Evolutionary conservation across 1,140 invertebrate genomes (phyloP).

Genomic region (Magallana angulata): DNA sequence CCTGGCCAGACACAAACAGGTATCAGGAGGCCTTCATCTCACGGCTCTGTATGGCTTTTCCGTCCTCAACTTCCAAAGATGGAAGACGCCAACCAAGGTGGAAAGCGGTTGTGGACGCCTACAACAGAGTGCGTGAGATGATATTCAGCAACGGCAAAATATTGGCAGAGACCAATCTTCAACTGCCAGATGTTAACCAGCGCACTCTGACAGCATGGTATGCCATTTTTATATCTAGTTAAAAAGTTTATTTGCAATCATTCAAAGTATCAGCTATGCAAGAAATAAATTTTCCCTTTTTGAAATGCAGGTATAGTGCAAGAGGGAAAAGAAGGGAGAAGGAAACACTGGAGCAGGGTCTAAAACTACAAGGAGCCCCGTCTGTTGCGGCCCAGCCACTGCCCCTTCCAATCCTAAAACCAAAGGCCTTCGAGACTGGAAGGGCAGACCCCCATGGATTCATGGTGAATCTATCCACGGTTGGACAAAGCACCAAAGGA

Average conservation of each 20-base stretch:
- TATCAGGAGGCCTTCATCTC: not conserved
- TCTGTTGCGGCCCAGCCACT: too few relatives aligned
- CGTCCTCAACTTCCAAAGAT: too few relatives aligned
- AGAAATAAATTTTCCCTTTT: not conserved
- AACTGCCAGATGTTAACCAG: constrained; percentile 41
- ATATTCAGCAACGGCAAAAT: constrained; percentile 4
- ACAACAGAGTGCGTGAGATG: not conserved
- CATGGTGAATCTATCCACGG: too few relatives aligned
- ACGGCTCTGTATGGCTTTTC: too few relatives aligned
- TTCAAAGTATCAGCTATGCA: not conserved
- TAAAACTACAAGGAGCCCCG: not conserved
- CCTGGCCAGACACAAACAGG: constrained; percentile 19
- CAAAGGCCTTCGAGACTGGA: too few relatives aligned
- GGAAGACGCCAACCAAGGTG: too few relatives aligned
- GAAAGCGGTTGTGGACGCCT: too few relatives aligned
- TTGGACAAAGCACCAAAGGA: too few relatives aligned
- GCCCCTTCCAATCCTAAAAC: too few relatives aligned
- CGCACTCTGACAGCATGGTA: constrained; percentile 35
- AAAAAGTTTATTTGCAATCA: not conserved
- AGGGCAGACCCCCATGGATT: too few relatives aligned
- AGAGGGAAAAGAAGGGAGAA: constrained; percentile 28
- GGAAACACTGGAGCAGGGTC: constrained; percentile 31
- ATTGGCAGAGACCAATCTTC: constrained; percentile 36
- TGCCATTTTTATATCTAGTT: not conserved
- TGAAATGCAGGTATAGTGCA: constrained; percentile 25